These are phyloP conservation scores for Papilio elwesi DNA, from an alignment of 2,888 invertebrate species.

Conservation along the genomic window DNA sequence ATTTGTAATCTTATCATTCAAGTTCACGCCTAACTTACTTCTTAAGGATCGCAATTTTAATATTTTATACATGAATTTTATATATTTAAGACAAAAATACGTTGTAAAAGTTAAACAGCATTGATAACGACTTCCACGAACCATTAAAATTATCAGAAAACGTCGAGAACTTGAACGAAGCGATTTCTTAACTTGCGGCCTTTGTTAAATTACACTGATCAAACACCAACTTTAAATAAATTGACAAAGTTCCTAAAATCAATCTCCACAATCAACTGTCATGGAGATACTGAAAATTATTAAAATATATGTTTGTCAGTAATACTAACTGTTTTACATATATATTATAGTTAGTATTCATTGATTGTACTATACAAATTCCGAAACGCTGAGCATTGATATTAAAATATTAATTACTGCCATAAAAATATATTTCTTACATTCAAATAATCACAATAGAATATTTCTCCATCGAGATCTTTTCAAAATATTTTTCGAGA, in stretches of 20 bases:
- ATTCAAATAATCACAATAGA: not conserved
- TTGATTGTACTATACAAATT: not conserved
- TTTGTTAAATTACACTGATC: slow-evolving; percentile 35
- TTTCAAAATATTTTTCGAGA: not conserved
- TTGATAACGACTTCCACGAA: slow-evolving; percentile 24
- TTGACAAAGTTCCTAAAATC: slow-evolving; percentile 28
- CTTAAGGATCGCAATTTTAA: too few relatives aligned
- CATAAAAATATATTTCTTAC: not conserved
- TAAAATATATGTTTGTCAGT: not conserved
- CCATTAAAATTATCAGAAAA: slow-evolving; percentile 33
- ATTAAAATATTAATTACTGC: not conserved
- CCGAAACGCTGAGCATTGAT: not conserved
- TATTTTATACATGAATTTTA: not conserved
- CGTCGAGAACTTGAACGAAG: slow-evolving; percentile 14
- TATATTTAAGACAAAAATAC: not conserved
- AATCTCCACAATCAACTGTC: slow-evolving; percentile 11
- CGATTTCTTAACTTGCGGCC: slow-evolving; percentile 5
- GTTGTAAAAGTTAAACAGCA: not conserved
- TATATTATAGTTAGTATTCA: too few relatives aligned
- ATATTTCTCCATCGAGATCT: not conserved
- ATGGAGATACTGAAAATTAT: not conserved
- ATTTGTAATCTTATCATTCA: not conserved
- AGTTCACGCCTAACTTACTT: too few relatives aligned
- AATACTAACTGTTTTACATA: too few relatives aligned
- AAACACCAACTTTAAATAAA: slow-evolving; percentile 26